Evolutionary conservation across 1,140 invertebrate genomes (phyloP), one percentile per base, ranked within the genome.

Genomic region (Apis florea): DNA sequence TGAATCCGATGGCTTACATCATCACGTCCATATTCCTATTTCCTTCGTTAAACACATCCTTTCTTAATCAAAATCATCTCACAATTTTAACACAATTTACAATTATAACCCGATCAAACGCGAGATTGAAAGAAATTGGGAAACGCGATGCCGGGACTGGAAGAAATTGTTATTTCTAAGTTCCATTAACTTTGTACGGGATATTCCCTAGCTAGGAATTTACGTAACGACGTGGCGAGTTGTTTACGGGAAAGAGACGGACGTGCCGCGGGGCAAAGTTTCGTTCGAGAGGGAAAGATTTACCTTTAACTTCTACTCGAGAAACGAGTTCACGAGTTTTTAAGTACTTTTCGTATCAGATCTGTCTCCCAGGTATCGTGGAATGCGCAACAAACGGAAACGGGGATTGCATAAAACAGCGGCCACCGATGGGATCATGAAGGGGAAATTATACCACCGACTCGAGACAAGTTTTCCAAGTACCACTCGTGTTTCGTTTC

Each of bases 301-400:
- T 83, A 80, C 85, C 63, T 79, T 85, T 75, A 80, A 59, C 70
- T 73, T 66, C 84, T 76, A 47, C 54, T 76, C 31, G 31, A 31
- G 2, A 31, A 87, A 87, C 85, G 85, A 88, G 63, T 85, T 88
- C 67, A 67, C 71, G 67, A 82, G 74, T 87, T 88, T 87, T 88
- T 87, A 88, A 88, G 86, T 85, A 83, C 72, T 85, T 77, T 67
- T 63, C 67, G 79, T 87, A 88, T 87, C 86, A 73, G 83, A 85
- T 83, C 31, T 40, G 79, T 88, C 83, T 85, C 86, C 17, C 31
- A 73, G 86, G 85, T 76, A 76, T 71, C 59, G 56, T 73, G 72
- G 73, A 73, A 83, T 79, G 63, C 64, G 54, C 64, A 67, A 66
- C 54, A 58, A 76, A 76, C 64, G 76, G 58, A 53, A 49, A 54